These are phyloP conservation scores for Agrilus cyanescens DNA, from an alignment of 2,888 invertebrate genomes.

Conservation along the genomic window DNA sequence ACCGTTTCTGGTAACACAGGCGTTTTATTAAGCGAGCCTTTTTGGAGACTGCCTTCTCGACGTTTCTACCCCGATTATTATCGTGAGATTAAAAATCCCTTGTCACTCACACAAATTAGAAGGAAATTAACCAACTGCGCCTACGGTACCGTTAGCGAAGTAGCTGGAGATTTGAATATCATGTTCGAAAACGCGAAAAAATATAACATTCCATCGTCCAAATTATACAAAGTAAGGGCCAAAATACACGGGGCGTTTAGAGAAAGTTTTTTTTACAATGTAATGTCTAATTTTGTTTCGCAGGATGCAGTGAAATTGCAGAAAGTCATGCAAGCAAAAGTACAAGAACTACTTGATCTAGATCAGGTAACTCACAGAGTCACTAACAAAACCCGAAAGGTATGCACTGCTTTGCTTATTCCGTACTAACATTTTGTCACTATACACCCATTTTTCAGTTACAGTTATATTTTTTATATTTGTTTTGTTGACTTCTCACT, in stretches of 20 bases:
- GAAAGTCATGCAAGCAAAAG: conserved; percentile 57
- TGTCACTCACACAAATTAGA: conserved; percentile 85
- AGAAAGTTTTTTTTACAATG: conserved; percentile 1
- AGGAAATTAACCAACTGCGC: conserved; percentile 70
- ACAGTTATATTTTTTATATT: not conserved
- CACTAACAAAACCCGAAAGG: conserved; percentile 37
- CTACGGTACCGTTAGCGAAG: conserved; percentile 75
- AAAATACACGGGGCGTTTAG: not conserved
- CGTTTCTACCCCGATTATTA: conserved; percentile 95
- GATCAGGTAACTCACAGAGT: conserved; percentile 44
- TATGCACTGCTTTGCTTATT: conserved; percentile 25
- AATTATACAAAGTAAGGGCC: conserved; percentile 58
- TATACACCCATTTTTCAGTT: not conserved
- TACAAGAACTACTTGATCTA: conserved; percentile 55
- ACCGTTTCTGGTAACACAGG: conserved; percentile 52
- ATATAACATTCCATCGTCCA: conserved; percentile 71
- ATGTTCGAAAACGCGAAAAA: conserved; percentile 96
- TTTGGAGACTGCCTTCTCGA: conserved; percentile 84
- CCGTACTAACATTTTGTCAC: conserved; percentile 4
- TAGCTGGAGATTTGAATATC: conserved; percentile 87
- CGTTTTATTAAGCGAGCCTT: conserved; percentile 78
- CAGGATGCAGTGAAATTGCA: conserved; percentile 63
- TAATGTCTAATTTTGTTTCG: conserved; percentile 13
- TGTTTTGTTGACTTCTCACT: too few species aligned
- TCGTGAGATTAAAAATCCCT: conserved; percentile 89